Percentiles rank a stretch among this genome's conserved stretches.
phyloP scores from a whole-genome alignment of 2,113 vertebrate species.

The Chamaea fasciata region DNA sequence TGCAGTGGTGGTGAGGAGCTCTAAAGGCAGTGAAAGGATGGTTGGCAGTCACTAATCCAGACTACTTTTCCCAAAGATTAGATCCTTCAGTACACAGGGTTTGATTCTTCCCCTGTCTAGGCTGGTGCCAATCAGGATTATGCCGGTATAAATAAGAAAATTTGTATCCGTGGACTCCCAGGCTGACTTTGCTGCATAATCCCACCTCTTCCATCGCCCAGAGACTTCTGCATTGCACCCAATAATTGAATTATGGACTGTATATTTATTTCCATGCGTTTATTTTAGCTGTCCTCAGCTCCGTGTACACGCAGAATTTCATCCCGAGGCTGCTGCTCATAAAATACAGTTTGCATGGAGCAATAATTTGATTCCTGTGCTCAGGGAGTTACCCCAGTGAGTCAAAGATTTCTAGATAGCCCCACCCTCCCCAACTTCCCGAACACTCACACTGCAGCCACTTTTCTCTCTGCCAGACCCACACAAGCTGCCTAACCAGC shows the following conservation, averaged over 20 bases:
- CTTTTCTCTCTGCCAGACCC: slow-evolving; percentile 57
- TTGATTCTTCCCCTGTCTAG: slow-evolving; percentile 23
- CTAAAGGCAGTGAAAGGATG: neutral
- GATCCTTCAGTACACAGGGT: slow-evolving; percentile 5
- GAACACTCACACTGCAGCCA: slow-evolving; percentile 50
- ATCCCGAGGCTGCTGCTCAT: neutral
- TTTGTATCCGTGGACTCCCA: neutral
- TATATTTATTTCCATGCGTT: neutral
- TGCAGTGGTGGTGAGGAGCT: neutral
- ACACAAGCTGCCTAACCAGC: slow-evolving; percentile 36
- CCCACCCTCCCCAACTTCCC: slow-evolving; percentile 72
- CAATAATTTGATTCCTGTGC: slow-evolving; percentile 59
- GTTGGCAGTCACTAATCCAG: slow-evolving; percentile 5
- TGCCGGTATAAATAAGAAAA: slow-evolving; percentile 3
- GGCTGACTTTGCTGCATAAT: neutral
- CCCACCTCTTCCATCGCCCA: neutral
- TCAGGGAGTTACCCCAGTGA: slow-evolving; percentile 72
- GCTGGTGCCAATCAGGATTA: slow-evolving; percentile 47
- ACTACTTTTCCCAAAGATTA: slow-evolving; percentile 34
- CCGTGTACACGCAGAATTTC: neutral
- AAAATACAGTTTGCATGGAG: slow-evolving; percentile 22
- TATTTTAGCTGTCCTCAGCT: neutral
- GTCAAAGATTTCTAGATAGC: slow-evolving; percentile 69
- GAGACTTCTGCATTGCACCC: slow-evolving; percentile 1
- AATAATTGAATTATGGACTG: neutral